Evolutionary conservation across 2,797 vertebrate species (phyloP).

Genomic region (Gastrophryne carolinensis): DNA sequence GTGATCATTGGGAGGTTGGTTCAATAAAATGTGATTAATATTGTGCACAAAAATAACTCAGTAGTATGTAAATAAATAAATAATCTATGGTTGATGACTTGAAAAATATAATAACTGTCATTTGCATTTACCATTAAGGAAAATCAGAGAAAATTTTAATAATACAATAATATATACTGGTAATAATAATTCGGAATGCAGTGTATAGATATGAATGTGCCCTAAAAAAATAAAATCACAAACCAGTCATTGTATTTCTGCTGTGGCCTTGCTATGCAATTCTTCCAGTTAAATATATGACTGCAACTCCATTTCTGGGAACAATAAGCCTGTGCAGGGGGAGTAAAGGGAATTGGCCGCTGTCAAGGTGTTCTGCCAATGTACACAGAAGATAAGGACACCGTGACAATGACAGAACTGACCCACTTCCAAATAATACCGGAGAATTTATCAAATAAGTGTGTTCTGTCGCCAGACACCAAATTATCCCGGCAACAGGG

Average conservation of each 20-base stretch:
- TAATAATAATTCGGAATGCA: too few species aligned
- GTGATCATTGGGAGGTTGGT: too few species aligned
- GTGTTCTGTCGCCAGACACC: neutral
- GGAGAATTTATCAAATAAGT: neutral
- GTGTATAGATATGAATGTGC: too few species aligned
- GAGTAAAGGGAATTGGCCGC: neutral
- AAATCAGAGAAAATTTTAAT: too few species aligned
- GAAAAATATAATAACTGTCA: too few species aligned
- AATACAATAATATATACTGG: too few species aligned
- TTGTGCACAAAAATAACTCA: too few species aligned
- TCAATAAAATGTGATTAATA: too few species aligned
- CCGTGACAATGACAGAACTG: neutral
- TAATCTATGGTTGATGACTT: too few species aligned
- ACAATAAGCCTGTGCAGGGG: neutral
- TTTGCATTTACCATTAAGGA: too few species aligned
- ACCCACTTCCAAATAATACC: neutral
- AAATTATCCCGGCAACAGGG: neutral
- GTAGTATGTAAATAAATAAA: too few species aligned
- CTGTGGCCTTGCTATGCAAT: neutral
- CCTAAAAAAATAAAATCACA: neutral
- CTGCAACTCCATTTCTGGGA: neutral
- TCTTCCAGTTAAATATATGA: neutral
- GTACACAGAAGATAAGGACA: constrained; percentile 5
- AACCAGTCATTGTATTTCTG: neutral
- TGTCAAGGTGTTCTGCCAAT: constrained; percentile 31